phyloP scores from a whole-genome alignment of 2,113 vertebrate genomes.

The Python bivittatus region DNA sequence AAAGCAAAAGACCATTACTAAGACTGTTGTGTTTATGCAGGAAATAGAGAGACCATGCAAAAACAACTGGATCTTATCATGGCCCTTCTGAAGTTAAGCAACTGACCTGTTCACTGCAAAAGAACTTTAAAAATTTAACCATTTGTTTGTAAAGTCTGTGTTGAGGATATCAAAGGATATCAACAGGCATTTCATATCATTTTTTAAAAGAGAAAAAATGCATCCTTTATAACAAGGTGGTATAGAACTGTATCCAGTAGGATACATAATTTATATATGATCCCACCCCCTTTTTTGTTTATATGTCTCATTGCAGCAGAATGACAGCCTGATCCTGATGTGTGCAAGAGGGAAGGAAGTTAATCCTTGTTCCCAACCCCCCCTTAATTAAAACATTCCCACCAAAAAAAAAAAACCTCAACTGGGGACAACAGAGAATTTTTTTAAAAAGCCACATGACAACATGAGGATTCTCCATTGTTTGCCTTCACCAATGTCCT shows the following conservation, averaged over 20 bases:
- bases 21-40: neutral
- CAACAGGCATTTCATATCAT: neutral
- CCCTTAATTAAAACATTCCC: neutral
- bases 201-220: neutral
- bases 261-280: neutral
- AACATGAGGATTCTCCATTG: neutral
- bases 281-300: neutral
- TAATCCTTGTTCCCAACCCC: neutral
- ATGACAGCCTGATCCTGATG: neutral
- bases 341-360: neutral
- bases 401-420: neutral
- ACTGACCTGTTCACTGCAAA: conserved; percentile 1
- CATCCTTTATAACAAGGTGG: neutral
- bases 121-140: neutral
- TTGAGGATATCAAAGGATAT: neutral
- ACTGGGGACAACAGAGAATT: neutral
- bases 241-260: too few species aligned
- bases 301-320: neutral
- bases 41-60: neutral
- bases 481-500: neutral
- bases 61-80: neutral
- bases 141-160: neutral
- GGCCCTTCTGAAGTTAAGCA: neutral
- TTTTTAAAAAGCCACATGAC: neutral
- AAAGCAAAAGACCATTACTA: neutral